Evolutionary conservation across 2,113 vertebrate genomes (phyloP).

Genomic region (Fulmarus glacialis): DNA sequence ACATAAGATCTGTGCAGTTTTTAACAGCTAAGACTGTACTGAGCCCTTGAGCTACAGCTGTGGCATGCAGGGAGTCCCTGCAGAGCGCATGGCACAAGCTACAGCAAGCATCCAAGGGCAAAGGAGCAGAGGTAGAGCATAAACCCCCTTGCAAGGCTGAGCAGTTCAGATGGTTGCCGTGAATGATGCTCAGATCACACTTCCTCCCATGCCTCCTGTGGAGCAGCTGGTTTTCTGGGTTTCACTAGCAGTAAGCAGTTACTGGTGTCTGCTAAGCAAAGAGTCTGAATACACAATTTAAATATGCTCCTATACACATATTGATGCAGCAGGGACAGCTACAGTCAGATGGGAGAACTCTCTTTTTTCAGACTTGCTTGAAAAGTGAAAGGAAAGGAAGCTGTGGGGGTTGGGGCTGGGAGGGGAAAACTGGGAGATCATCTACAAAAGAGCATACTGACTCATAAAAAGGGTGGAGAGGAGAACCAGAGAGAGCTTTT

Average conservation of each 20-base stretch:
- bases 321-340: neutral
- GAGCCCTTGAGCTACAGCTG: neutral
- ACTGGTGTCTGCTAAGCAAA: neutral
- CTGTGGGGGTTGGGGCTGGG: neutral
- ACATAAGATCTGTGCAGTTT: neutral
- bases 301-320: neutral
- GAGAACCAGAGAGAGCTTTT: neutral
- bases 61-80: neutral
- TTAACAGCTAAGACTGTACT: neutral
- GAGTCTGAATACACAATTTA: slow-evolving; percentile 16
- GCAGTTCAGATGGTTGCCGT: neutral
- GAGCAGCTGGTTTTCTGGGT: slow-evolving; percentile 22
- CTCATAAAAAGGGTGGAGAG: neutral
- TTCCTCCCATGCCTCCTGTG: slow-evolving; percentile 14
- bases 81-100: neutral
- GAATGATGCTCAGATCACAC: slow-evolving; percentile 19
- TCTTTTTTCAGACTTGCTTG: neutral
- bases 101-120: neutral
- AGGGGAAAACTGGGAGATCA: neutral
- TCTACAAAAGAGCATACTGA: neutral
- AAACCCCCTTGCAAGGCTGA: neutral
- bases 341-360: neutral
- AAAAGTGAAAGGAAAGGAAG: neutral
- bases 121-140: neutral
- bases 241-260: neutral